A percentile compares a stretch with the other conserved stretches of the same genome.
Evolutionary conservation across 2,797 vertebrate species (phyloP).

Genomic region (Gastrophryne carolinensis): DNA sequence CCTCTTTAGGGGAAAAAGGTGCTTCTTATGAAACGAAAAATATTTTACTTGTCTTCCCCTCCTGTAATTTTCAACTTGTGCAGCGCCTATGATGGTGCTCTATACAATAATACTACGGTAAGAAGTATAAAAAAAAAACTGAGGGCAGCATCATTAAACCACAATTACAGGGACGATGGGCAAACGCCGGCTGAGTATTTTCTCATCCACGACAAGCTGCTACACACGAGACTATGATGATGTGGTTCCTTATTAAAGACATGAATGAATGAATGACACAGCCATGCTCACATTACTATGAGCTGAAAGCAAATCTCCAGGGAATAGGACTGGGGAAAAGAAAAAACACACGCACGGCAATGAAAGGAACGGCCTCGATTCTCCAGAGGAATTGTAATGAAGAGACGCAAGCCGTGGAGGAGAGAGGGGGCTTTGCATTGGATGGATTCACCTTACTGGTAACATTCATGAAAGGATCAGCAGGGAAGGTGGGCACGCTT

Average conservation of each 20-base stretch:
- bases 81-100: no score
- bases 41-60: no score
- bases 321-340: not conserved
- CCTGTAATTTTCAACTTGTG: no score
- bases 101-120: no score
- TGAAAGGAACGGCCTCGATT: not conserved
- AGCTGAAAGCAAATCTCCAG: not conserved
- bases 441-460: conserved; percentile 26
- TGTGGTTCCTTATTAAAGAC: no score
- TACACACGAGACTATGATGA: not conserved
- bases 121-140: no score
- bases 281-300: no score
- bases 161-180: not conserved
- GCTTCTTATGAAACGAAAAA: no score
- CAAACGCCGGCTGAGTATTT: not conserved
- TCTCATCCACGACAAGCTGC: not conserved
- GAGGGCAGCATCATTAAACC: not conserved
- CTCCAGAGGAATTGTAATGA: not conserved
- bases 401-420: no score
- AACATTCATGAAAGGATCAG: conserved; percentile 22
- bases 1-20: no score
- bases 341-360: not conserved
- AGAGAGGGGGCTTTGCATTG: not conserved
- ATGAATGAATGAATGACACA: no score
- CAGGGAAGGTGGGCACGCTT: not conserved